phyloP scores from a whole-genome alignment of 2,797 vertebrate species.

The Amphiprion clarkii region DNA sequence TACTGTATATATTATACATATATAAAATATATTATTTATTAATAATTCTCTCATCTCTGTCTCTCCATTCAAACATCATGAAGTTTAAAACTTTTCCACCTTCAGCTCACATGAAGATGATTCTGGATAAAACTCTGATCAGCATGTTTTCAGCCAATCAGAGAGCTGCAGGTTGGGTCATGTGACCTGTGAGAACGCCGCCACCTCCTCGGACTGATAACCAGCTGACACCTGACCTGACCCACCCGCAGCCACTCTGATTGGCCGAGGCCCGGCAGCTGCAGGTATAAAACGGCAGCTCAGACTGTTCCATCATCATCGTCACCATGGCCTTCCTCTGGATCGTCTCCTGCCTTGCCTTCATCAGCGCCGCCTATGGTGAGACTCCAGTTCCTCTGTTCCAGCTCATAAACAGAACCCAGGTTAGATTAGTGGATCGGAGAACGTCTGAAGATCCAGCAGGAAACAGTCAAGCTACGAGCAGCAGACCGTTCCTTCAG shows the following conservation, averaged over 20 bases:
- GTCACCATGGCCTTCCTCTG: conserved; percentile 80
- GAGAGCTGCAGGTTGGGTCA: neutral
- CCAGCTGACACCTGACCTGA: conserved; percentile 43
- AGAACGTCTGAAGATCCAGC: too few relatives aligned
- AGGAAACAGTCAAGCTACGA: neutral
- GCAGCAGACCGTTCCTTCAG: neutral
- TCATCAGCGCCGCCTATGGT: conserved; percentile 81
- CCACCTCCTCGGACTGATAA: conserved; percentile 50
- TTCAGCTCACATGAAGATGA: too few relatives aligned
- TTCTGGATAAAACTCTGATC: too few relatives aligned
- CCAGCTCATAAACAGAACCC: too few relatives aligned
- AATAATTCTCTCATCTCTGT: too few relatives aligned
- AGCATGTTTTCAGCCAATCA: conserved; percentile 46
- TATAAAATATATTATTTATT: too few relatives aligned
- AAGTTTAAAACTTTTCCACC: too few relatives aligned
- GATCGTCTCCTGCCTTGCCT: conserved; percentile 82
- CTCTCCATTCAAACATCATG: too few relatives aligned
- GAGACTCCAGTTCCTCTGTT: conserved; percentile 22
- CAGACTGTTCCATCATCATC: neutral
- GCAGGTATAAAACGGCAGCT: conserved; percentile 59
- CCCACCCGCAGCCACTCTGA: conserved; percentile 21
- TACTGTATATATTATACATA: too few relatives aligned
- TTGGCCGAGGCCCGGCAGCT: conserved; percentile 45
- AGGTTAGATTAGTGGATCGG: too few relatives aligned
- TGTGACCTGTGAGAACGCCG: conserved; percentile 36